phyloP scores from a whole-genome alignment of 2,113 vertebrate species.

The Anarrhichthys ocellatus region DNA sequence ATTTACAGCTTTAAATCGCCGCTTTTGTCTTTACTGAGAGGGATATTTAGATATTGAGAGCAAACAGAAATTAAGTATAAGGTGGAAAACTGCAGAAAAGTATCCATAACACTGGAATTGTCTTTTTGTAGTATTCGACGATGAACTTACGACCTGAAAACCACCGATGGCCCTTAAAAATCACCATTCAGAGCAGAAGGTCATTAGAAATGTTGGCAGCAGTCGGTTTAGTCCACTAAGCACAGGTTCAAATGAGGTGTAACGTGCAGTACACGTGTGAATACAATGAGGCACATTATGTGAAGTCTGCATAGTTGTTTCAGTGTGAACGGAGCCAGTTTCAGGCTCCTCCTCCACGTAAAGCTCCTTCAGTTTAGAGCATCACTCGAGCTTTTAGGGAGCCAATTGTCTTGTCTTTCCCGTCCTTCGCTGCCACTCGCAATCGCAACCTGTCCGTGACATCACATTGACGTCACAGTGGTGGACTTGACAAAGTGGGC shows the following conservation, averaged over 20 bases:
- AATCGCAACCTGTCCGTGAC: neutral
- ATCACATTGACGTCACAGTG: conserved; percentile 79
- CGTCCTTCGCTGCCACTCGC: neutral
- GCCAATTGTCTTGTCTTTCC: conserved; percentile 3
- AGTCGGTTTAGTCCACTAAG: conserved; percentile 10
- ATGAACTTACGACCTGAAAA: conserved; percentile 7
- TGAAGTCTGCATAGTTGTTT: conserved; percentile 57
- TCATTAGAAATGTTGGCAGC: conserved; percentile 12
- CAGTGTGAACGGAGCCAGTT: conserved; percentile 19
- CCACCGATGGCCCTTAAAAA: neutral
- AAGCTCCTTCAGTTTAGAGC: neutral
- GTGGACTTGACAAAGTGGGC: conserved; percentile 74
- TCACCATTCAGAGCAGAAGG: neutral
- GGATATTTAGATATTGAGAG: neutral
- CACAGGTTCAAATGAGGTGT: neutral
- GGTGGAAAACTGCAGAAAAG: neutral
- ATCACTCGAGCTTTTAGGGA: conserved; percentile 7
- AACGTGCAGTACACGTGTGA: neutral
- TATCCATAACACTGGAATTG: neutral
- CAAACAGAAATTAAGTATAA: neutral
- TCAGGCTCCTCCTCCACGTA: conserved; percentile 12
- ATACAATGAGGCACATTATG: conserved; percentile 32
- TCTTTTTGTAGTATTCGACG: conserved; percentile 3
- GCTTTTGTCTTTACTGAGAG: neutral
- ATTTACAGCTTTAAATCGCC: neutral